Conservation (phyloP, 2,797 vertebrate species). For the Darevskia nairensis region DNA sequence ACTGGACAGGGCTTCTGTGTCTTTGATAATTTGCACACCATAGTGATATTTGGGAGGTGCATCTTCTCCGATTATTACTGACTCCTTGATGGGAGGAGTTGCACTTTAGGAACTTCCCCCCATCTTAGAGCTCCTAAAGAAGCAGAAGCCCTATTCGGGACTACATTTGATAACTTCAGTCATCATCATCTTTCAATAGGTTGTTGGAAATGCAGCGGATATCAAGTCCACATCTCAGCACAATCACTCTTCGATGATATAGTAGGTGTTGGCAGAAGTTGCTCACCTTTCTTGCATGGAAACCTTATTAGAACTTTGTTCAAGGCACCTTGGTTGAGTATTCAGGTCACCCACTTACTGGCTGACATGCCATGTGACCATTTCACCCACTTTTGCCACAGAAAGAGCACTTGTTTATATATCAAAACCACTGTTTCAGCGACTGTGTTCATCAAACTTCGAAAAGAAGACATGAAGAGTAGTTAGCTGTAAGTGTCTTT, state of each 20-base stretch:
- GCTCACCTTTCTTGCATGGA: background rate
- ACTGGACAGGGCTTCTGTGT: background rate
- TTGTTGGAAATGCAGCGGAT: background rate
- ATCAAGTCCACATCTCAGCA: background rate
- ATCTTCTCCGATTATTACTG: background rate
- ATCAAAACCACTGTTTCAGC: conserved; percentile 3
- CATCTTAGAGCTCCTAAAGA: background rate
- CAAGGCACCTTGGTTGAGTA: background rate
- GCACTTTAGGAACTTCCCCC: background rate
- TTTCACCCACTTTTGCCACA: background rate
- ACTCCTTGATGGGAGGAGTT: background rate
- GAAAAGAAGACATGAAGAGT: conserved; percentile 19
- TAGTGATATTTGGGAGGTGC: background rate
- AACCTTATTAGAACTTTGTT: background rate
- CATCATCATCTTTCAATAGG: background rate
- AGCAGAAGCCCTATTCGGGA: background rate
- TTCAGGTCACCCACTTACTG: background rate
- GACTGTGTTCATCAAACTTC: background rate
- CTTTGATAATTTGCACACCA: background rate
- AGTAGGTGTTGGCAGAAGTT: background rate
- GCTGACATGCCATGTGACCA: background rate
- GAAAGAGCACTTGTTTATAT: background rate
- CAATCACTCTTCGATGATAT: background rate
- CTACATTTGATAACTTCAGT: background rate
- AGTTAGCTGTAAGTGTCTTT: conserved; percentile 59